These are phyloP conservation scores for Pseudomyrmex gracilis DNA, from an alignment of 1,140 invertebrate species.

Conservation along the genomic window DNA sequence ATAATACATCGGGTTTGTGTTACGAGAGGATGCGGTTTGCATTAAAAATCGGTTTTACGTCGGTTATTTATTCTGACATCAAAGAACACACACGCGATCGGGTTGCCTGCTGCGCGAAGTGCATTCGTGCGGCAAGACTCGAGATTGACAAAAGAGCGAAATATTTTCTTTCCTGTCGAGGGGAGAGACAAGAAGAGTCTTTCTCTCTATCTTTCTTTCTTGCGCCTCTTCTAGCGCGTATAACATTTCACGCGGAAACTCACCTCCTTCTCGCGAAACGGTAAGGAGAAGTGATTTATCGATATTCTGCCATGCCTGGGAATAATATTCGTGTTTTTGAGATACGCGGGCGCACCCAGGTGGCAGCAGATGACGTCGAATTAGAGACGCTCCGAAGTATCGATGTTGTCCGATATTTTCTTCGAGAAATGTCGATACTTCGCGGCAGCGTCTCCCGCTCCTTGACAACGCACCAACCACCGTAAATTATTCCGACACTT, in stretches of 20 bases:
- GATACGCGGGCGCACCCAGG: slow-evolving; percentile 25
- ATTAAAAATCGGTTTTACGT: slow-evolving; percentile 16
- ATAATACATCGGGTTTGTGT: neutral
- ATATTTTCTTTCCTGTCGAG: slow-evolving; percentile 32
- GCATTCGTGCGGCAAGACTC: slow-evolving; percentile 5
- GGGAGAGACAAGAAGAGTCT: neutral
- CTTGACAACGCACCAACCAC: slow-evolving; percentile 32
- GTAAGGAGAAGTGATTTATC: slow-evolving; percentile 49
- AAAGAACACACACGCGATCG: slow-evolving; percentile 17
- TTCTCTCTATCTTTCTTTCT: neutral
- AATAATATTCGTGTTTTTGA: slow-evolving; percentile 59
- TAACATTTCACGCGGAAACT: slow-evolving; percentile 26
- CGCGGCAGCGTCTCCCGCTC: neutral
- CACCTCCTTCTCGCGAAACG: neutral
- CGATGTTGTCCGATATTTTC: slow-evolving; percentile 43
- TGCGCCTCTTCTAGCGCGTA: slow-evolving; percentile 2
- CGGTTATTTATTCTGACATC: slow-evolving; percentile 1
- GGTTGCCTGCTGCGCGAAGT: neutral
- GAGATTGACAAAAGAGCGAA: slow-evolving; percentile 51
- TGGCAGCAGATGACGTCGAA: slow-evolving; percentile 47
- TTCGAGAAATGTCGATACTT: slow-evolving; percentile 33
- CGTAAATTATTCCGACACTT: slow-evolving; percentile 28
- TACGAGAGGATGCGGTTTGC: neutral
- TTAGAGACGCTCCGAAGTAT: slow-evolving; percentile 49
- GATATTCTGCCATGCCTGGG: slow-evolving; percentile 39